Percentiles rank a stretch among this genome's conserved stretches.
These are phyloP conservation scores for Psettodes erumei DNA, from an alignment of 2,113 vertebrate species.

Conservation along the genomic window DNA sequence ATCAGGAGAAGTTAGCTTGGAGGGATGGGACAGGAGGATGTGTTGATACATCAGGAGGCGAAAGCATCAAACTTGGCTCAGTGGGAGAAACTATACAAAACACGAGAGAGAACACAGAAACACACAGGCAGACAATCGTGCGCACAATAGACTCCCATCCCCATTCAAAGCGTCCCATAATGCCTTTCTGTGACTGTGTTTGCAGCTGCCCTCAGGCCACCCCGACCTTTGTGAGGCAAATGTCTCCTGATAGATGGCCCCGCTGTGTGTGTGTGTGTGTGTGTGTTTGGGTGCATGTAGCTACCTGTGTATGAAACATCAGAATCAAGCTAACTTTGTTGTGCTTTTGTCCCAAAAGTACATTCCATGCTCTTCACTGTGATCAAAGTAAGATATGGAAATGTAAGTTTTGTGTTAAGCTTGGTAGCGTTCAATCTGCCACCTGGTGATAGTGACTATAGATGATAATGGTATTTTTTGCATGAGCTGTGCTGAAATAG, in stretches of 20 bases:
- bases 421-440: not conserved
- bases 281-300: not conserved
- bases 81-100: constrained; percentile 41
- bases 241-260: constrained; percentile 68
- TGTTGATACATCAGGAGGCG: constrained; percentile 17
- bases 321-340: not conserved
- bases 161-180: constrained; percentile 54
- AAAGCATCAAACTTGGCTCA: constrained; percentile 31
- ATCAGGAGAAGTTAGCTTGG: not conserved
- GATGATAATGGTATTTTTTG: not conserved
- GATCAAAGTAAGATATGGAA: not conserved
- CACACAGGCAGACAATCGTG: constrained; percentile 25
- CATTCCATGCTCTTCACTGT: not conserved
- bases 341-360: not conserved
- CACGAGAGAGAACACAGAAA: constrained; percentile 40
- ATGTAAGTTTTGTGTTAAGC: not conserved
- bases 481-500: not conserved
- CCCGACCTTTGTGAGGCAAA: constrained; percentile 76
- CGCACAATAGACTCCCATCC: constrained; percentile 27
- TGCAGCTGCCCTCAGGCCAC: constrained; percentile 64
- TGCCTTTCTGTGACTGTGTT: constrained; percentile 62
- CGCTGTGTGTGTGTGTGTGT: constrained; percentile 25
- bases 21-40: not conserved
- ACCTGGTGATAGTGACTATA: not conserved
- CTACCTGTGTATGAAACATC: not conserved